These are phyloP conservation scores for Athalia circularis DNA, from an alignment of 2,888 invertebrate species.

Conservation along the genomic window DNA sequence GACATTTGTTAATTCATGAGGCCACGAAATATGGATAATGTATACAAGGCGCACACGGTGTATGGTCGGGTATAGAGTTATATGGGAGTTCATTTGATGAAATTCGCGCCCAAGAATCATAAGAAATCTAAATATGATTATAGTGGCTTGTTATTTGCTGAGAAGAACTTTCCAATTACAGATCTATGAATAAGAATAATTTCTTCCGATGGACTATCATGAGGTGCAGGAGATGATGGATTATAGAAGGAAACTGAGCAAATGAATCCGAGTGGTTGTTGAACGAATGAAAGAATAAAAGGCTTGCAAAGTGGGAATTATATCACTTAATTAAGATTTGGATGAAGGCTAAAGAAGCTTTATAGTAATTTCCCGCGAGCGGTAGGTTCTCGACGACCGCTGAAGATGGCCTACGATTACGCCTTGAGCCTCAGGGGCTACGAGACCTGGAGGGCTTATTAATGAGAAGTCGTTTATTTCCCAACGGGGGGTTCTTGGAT, in stretches of 20 bases:
- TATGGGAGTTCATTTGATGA: slow-evolving; percentile 23
- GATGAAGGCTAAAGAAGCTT: slow-evolving; percentile 38
- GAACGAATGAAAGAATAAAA: slow-evolving; percentile 21
- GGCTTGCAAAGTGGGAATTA: slow-evolving; percentile 28
- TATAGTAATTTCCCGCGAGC: slow-evolving; percentile 30
- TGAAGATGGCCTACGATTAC: slow-evolving; percentile 47
- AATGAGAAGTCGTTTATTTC: slow-evolving; percentile 46
- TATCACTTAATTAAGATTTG: slow-evolving; percentile 42
- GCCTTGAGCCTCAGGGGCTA: slow-evolving; percentile 20
- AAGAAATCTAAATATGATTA: neutral
- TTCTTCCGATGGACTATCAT: neutral
- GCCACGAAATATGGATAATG: neutral
- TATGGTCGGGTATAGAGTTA: slow-evolving; percentile 37
- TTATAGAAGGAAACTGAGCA: neutral
- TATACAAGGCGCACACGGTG: slow-evolving; percentile 41
- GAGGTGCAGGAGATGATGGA: neutral
- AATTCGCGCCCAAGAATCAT: slow-evolving; percentile 13
- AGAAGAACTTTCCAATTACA: neutral
- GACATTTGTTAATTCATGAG: slow-evolving; percentile 41
- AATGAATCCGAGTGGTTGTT: neutral
- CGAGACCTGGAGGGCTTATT: slow-evolving; percentile 40
- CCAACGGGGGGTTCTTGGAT: slow-evolving; percentile 45
- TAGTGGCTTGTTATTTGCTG: neutral
- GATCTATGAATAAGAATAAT: neutral
- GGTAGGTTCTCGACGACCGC: slow-evolving; percentile 6